phyloP scores from a whole-genome alignment of 2,113 vertebrate genomes.

The Camelus dromedarius region DNA sequence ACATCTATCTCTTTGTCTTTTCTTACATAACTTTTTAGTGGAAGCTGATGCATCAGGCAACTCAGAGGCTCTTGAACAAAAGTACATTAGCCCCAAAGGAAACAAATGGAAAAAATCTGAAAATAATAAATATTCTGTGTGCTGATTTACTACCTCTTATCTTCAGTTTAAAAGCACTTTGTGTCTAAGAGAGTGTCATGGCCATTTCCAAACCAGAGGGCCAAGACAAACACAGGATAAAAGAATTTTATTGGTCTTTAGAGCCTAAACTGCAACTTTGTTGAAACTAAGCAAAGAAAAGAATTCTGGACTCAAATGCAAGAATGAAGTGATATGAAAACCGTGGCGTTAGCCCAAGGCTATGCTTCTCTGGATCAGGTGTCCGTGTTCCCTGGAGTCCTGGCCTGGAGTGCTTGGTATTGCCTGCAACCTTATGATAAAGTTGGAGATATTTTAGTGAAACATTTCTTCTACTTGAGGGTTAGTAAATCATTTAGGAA shows the following conservation, averaged over 20 bases:
- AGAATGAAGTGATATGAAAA: neutral
- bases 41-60: neutral
- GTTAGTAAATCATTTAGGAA: neutral
- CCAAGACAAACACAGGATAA: neutral
- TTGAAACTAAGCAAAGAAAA: constrained; percentile 17
- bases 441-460: neutral
- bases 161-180: neutral
- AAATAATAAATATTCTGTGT: neutral
- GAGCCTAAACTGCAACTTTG: neutral
- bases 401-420: neutral
- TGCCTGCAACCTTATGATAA: neutral
- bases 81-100: neutral
- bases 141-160: neutral
- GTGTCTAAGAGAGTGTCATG: neutral
- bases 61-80: neutral
- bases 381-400: neutral
- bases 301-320: neutral
- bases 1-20: neutral
- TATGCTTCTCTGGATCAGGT: neutral
- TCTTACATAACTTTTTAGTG: neutral
- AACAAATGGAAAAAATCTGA: neutral
- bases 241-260: neutral
- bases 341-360: neutral
- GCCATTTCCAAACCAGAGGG: neutral
- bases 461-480: neutral